Percentiles rank a stretch among this genome's conserved stretches.
phyloP scores from a whole-genome alignment of 2,797 vertebrate species.

The Australoheros facetus region DNA sequence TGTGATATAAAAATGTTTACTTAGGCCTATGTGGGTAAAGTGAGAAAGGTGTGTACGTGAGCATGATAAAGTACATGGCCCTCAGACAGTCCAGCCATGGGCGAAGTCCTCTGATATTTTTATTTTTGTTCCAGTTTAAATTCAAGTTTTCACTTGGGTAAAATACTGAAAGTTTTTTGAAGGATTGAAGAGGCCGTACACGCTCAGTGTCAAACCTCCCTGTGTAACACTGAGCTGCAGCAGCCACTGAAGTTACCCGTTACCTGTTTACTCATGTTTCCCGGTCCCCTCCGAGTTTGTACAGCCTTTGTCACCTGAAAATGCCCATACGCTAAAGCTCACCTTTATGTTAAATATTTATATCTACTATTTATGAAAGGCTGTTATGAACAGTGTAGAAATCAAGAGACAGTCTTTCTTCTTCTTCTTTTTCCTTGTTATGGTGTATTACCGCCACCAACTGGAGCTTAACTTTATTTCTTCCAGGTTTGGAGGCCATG shows the following conservation, averaged over 20 bases:
- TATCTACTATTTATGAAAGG: background rate
- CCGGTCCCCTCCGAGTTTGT: background rate
- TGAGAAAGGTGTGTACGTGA: background rate
- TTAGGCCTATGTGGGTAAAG: background rate
- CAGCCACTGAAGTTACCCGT: background rate
- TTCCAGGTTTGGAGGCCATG: background rate
- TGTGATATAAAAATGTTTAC: background rate
- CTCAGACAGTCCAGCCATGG: too few species aligned
- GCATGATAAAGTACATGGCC: too few species aligned
- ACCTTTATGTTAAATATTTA: too few species aligned
- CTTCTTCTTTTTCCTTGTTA: accelerated
- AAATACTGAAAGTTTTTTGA: background rate
- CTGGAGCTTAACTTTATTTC: background rate
- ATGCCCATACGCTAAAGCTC: too few species aligned
- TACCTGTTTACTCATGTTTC: background rate
- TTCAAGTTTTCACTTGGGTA: background rate
- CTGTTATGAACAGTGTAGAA: background rate
- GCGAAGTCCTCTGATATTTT: background rate
- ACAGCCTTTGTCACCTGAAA: background rate
- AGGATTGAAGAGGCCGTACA: too few species aligned
- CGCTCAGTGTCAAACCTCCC: background rate
- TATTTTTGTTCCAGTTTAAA: too few species aligned
- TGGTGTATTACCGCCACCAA: background rate
- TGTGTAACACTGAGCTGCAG: background rate
- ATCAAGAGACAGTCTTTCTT: background rate